phyloP scores from a whole-genome alignment of 1,140 invertebrate genomes.

The Saxidomus purpurata region DNA sequence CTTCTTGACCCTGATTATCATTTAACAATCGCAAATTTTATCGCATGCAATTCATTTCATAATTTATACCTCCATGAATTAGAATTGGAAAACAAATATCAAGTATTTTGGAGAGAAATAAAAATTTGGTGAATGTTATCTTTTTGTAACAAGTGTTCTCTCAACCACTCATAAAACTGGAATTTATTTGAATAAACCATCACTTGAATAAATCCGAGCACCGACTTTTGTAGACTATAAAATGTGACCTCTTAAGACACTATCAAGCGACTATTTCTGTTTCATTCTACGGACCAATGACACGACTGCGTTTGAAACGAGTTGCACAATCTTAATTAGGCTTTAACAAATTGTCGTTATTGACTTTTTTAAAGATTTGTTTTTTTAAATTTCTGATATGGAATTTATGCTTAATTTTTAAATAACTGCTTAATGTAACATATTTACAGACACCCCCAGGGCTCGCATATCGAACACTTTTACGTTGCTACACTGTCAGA shows the following conservation, averaged over 20 bases:
- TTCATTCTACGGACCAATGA: neutral
- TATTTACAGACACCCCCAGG: no score
- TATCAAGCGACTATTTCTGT: neutral
- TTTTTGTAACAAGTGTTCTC: slow-evolving; percentile 40
- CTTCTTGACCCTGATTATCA: neutral
- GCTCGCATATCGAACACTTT: no score
- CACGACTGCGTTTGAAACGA: no score
- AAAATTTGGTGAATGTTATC: slow-evolving; percentile 62
- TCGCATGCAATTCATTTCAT: slow-evolving; percentile 35
- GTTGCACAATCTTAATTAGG: no score
- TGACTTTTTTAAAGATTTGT: no score
- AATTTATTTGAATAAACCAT: slow-evolving; percentile 66
- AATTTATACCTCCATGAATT: slow-evolving; percentile 59
- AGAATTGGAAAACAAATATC: slow-evolving; percentile 68
- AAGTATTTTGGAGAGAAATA: slow-evolving; percentile 62
- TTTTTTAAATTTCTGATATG: no score
- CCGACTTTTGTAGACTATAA: neutral
- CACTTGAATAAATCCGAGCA: slow-evolving; percentile 39
- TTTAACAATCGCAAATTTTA: slow-evolving; percentile 24
- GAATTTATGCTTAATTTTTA: no score
- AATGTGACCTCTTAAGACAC: neutral
- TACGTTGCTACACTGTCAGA: no score
- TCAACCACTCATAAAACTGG: slow-evolving; percentile 56
- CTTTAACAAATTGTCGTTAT: no score
- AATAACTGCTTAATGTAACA: no score